Base-by-base conservation (phyloP, 2,113 vertebrate genomes). In the Xiphophorus hellerii region DNA sequence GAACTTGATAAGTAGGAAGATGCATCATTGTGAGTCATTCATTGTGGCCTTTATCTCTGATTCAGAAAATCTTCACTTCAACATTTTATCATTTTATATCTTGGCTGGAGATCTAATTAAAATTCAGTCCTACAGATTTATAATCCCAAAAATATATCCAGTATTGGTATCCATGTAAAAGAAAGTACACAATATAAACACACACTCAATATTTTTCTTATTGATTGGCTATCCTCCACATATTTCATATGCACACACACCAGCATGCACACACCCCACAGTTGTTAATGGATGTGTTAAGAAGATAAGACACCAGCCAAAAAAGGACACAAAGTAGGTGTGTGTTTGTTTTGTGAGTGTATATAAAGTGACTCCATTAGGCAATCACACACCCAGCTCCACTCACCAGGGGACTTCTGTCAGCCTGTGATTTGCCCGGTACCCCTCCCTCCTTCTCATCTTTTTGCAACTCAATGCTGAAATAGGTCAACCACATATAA, bases 401-500 rank as follows among this genome's bases (percentile, higher is more conserved):
- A 78, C 91, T 87, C 91, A 89, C 89, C 86, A 37, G 89, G 91
- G 87, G 90, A 88, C 87, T 77, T 81, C 86, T 93, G 82, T 90
- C 88, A 91, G 90, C 89, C 91, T 91, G 90, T 93, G 93, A 92
- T 93, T 92, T 86, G 78, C 87, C 84, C 70, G 51, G 67, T 80
- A 82, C 80, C 87, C 30, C 51, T 58, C 51, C 51, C 22, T 58
- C 25, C 88, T 87, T 87, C 86, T 82, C 82, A 82, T 80, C 84
- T 79, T 74, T 77, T 78, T 30, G 68, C 81, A 93, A 92, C 94
- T 95, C 94, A 93, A 83, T 93, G 92, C 94, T 94, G 94, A 97
- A 97, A 92, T 96, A 97, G 96, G 96, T 97, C 96, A 97, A 95
- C 94, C 93, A 93, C 95, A 95, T 94, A 96, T 96, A 96, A 97